Percentiles rank a stretch among this genome's conserved stretches.
Conservation (phyloP, 2,888 invertebrate genomes). For the Caenorhabditis panamensis region DNA sequence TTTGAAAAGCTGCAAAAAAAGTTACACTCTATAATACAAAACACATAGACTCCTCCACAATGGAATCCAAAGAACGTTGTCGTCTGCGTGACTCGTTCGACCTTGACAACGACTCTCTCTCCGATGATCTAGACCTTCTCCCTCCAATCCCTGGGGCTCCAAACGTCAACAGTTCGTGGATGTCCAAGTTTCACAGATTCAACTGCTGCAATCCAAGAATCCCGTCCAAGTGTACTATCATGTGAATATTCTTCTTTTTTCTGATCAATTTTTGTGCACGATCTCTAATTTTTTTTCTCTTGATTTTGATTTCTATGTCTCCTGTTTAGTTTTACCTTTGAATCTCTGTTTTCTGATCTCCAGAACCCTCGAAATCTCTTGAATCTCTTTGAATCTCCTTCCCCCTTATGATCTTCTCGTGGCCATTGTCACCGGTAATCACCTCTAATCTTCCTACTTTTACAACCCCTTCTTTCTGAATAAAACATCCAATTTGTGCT, state of each 20-base stretch:
- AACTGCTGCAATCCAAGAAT: conserved; percentile 71
- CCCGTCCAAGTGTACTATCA: conserved; percentile 72
- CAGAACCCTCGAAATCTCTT: not conserved
- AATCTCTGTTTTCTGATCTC: not conserved
- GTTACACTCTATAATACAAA: no score
- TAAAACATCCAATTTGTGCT: no score
- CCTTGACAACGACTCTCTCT: conserved; percentile 73
- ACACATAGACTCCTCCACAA: conserved; percentile 34
- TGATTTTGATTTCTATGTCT: conserved; percentile 2
- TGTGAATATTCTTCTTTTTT: conserved; percentile 54
- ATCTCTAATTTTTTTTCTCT: conserved; percentile 8
- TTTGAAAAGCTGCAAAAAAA: no score
- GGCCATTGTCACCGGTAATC: conserved; percentile 45
- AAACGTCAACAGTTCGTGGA: conserved; percentile 49
- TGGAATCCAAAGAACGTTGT: conserved; percentile 62
- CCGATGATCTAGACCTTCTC: conserved; percentile 76
- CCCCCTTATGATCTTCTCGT: conserved; percentile 17
- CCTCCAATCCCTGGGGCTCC: conserved; percentile 75
- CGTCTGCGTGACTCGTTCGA: conserved; percentile 76
- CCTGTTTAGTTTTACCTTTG: not conserved
- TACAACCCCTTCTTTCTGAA: no score
- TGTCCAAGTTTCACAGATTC: conserved; percentile 53
- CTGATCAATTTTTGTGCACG: not conserved
- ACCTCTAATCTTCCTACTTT: not conserved
- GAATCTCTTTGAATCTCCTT: conserved; percentile 9